phyloP scores from a whole-genome alignment of 2,113 vertebrate species.

The Fregata magnificens region DNA sequence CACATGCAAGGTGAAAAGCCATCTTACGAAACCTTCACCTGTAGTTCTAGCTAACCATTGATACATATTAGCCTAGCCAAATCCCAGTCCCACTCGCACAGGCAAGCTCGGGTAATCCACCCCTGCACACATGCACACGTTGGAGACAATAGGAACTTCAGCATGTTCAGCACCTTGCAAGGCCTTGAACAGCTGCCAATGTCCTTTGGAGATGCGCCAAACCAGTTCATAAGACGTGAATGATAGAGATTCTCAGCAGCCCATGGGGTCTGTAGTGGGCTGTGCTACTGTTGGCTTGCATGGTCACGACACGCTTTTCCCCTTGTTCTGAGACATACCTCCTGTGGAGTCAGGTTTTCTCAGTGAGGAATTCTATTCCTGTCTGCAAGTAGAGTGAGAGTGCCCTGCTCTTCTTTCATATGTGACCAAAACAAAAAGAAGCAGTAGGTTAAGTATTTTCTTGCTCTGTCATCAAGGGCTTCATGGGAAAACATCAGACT shows the following conservation, averaged over 20 bases:
- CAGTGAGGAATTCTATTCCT: not conserved
- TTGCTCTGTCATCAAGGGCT: not conserved
- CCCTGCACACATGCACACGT: not conserved
- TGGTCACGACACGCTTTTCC: not conserved
- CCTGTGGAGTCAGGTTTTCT: not conserved
- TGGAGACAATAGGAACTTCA: slow-evolving; percentile 13
- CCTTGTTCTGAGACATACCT: not conserved
- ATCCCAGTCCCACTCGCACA: not conserved
- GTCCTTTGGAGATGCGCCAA: slow-evolving; percentile 23
- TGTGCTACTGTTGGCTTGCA: slow-evolving; percentile 7
- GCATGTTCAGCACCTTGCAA: slow-evolving; percentile 33
- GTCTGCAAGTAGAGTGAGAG: not conserved
- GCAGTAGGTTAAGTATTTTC: not conserved
- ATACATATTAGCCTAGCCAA: fast-evolving
- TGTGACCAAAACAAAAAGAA: not conserved
- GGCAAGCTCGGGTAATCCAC: not conserved
- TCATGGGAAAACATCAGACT: not conserved
- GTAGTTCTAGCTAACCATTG: not conserved
- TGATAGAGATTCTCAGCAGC: slow-evolving; percentile 23
- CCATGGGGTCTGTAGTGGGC: slow-evolving; percentile 27
- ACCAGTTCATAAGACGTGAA: not conserved
- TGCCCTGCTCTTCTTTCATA: not conserved
- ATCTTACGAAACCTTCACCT: not conserved
- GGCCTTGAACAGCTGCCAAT: slow-evolving; percentile 34
- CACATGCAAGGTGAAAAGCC: fast-evolving